phyloP scores from a whole-genome alignment of 2,888 invertebrate species.

The Oithona nana region DNA sequence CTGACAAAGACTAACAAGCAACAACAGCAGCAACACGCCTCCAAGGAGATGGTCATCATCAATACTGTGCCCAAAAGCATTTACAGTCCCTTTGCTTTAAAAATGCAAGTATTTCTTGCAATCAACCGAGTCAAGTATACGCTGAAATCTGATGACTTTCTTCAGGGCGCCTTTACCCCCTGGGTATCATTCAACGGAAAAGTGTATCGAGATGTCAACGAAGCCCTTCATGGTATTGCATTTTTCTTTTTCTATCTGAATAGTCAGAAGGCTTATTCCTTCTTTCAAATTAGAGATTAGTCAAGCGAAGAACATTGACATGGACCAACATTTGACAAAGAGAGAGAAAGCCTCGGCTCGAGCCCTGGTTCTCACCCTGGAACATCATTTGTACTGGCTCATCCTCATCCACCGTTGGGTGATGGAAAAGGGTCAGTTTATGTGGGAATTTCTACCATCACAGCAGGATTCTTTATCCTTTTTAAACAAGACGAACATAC shows the following conservation, averaged over 20 bases:
- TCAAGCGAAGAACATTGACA: neutral
- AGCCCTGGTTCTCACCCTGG: neutral
- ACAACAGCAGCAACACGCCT: too few species aligned
- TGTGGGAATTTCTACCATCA: too few species aligned
- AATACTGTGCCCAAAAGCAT: too few species aligned
- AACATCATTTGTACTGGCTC: neutral
- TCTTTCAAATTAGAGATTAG: too few species aligned
- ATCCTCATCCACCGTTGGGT: neutral
- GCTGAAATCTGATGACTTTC: neutral
- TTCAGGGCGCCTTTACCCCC: neutral
- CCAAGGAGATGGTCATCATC: too few species aligned
- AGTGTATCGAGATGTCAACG: neutral
- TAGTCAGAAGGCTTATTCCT: too few species aligned
- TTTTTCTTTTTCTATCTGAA: too few species aligned
- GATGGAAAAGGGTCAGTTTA: neutral
- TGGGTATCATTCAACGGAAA: neutral
- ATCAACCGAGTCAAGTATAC: neutral
- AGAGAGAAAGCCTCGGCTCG: neutral
- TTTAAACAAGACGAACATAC: too few species aligned
- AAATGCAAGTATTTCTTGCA: neutral
- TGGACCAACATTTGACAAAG: constrained; percentile 21
- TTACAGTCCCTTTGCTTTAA: neutral
- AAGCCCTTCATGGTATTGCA: neutral
- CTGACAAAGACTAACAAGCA: too few species aligned
- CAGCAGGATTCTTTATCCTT: too few species aligned